These are phyloP conservation scores for Drosophila pachea DNA, from an alignment of 1,140 invertebrate genomes.

Conservation along the genomic window DNA sequence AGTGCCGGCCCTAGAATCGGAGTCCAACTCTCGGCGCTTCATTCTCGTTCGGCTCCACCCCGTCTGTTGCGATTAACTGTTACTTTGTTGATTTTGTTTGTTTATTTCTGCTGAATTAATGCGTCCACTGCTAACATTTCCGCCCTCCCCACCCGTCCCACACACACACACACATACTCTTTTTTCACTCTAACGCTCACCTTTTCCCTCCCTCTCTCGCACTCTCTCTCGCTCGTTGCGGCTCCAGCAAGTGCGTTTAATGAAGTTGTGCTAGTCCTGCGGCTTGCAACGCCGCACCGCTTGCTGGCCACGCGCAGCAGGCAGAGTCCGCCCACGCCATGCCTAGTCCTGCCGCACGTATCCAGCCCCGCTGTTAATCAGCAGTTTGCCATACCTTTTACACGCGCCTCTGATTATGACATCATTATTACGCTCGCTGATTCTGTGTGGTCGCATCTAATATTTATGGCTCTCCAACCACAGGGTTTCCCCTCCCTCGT, in stretches of 20 bases:
- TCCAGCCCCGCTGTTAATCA: conserved; percentile 55
- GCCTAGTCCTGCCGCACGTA: conserved; percentile 7
- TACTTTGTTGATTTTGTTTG: conserved; percentile 69
- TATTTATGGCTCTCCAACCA: conserved; percentile 63
- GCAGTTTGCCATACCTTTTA: conserved; percentile 65
- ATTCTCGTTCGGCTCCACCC: neutral
- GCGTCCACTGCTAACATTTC: conserved; percentile 73
- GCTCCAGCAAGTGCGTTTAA: conserved; percentile 47
- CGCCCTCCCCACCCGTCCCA: conserved; percentile 43
- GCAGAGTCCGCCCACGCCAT: neutral
- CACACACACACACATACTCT: conserved; percentile 14
- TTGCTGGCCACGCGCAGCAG: neutral
- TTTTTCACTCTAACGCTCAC: too few relatives aligned
- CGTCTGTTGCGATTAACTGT: conserved; percentile 55
- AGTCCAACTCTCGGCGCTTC: conserved; percentile 13
- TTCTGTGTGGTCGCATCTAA: conserved; percentile 47
- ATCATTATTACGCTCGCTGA: conserved; percentile 73
- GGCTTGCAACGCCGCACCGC: conserved; percentile 13
- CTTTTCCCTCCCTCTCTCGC: too few relatives aligned
- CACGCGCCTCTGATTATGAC: conserved; percentile 74
- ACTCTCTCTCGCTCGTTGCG: neutral
- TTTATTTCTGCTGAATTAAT: conserved; percentile 76
- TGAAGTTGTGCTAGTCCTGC: conserved; percentile 56
- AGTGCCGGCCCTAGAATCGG: conserved; percentile 43
- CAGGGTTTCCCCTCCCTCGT: neutral